Evolutionary conservation across 2,888 invertebrate species (phyloP), one percentile per base, ranked within the genome.

Genomic region (Ennomos erosarius): DNA sequence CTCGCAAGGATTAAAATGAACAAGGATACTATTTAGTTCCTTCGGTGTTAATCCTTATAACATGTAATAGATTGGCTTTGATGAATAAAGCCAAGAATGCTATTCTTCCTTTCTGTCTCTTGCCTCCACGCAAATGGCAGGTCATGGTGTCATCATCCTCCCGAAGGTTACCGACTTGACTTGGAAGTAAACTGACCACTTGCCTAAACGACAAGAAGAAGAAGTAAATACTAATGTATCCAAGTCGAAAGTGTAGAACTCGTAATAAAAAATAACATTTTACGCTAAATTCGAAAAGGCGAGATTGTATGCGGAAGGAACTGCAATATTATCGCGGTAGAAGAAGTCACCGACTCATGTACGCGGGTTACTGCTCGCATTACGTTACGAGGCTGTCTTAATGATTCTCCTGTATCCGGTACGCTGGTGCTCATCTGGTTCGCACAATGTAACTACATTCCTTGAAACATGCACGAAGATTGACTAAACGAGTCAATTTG

Each of bases 321-420:
- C 33, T 38, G 46, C 40, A 45, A n/a, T 42, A 48, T 40, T 38
- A 33, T 35, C 38, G 43, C 38, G 39, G 35, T 12, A 13, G 56
- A 42, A 40, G 55, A 50, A 57, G 34, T 49, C 34, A 36, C 40
- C 40, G 42, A 55, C 38, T 45, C 51, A 35, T 38, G 33, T 39
- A 37, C 48, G 34, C 51, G 53, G 60, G 62, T 62, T 52, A 56
- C 37, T 60, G 58, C 46, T 62, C 60, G 49, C 60, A 45, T 67
- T 53, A 59, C 38, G 55, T 67, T 53, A 59, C 42, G 55, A 55
- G 42, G 1, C 46, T 2, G 44, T 38, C 56, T 61, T 60, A 47
- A 62, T 48, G 46, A 59, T 40, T 46, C 39, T 13, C 33, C 48
- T 46, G 33, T 34, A 9, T 26, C 48, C 44, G 40, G 40, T 10